Evolutionary conservation across 2,113 vertebrate species (phyloP).

Genomic region (Chelonoidis abingdonii): DNA sequence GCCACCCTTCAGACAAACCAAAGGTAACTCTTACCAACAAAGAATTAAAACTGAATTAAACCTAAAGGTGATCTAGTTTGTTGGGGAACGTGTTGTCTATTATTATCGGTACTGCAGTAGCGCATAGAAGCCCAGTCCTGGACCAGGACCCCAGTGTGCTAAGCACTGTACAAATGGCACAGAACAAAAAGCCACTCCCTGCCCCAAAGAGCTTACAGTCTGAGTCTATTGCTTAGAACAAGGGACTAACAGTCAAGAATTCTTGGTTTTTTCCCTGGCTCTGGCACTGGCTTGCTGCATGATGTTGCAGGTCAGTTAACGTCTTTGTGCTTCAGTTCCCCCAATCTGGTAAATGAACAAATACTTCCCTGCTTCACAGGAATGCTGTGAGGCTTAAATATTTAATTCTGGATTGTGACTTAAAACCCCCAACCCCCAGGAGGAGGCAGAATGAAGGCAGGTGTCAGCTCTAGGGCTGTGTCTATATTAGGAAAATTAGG

Average conservation of each 20-base stretch:
- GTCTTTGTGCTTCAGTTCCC: neutral
- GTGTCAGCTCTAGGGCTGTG: neutral
- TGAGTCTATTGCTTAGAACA: neutral
- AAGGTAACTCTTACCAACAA: neutral
- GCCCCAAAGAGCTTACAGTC: neutral
- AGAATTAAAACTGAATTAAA: neutral
- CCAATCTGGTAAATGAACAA: neutral
- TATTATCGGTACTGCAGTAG: accelerated
- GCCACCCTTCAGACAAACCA: neutral
- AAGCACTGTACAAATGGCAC: neutral
- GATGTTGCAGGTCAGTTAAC: neutral
- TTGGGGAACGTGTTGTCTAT: accelerated
- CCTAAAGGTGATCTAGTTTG: neutral
- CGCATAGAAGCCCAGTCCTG: accelerated
- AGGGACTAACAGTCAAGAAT: accelerated
- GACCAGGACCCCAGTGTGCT: accelerated
- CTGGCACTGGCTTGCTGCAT: neutral
- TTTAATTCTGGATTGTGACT: neutral
- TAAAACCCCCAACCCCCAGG: neutral
- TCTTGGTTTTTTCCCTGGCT: neutral
- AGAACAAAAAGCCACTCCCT: neutral
- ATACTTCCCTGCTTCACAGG: neutral
- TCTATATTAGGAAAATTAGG: neutral
- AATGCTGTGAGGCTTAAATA: neutral
- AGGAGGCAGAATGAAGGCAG: neutral